Base-by-base conservation (phyloP, 2,888 invertebrate species). In the Ganaspis brasiliensis region DNA sequence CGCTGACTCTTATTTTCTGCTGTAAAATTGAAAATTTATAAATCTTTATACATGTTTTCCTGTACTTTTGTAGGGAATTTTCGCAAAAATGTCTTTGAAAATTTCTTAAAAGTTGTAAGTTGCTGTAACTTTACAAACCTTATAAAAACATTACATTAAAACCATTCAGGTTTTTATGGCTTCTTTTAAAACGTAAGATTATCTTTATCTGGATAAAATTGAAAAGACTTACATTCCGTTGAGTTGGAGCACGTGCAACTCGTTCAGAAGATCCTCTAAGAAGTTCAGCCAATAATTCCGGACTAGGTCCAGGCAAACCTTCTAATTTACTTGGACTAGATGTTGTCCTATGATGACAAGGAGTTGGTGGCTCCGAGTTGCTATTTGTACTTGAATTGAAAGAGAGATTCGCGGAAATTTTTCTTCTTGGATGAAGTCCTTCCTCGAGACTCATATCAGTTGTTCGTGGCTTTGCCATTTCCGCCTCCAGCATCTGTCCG, bases 261-360 rank as follows among this genome's bases (percentile, higher is more conserved):
- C 96, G 95, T 90, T 97, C 97, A 55, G 96, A 96, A 86, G 96
- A 96, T 74, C 96, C 96, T 82, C 95, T 94, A 63, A 97, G 93
- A 79, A 97, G 92, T 89, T 96, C 96, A 59, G 96, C 96, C 78
- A 97, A 92, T 78, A 96, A 92, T 88, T 96, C 96, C 16, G 93
- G 94, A 78, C 94, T 94, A 12, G 94, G 93, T 80, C 93, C 93
- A 14, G 92, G 90, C 45, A 93, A 92, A 67, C 95, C 95, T 87
- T 95, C 95, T 82, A 96, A 92, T 90, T 96, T 96, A 19, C 95
- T 96, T 40, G 96, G 96, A 83, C 96, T 96, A 9, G 96, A 96
- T 16, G 96, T 96, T 6, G 96, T 96, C 83, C 96, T 92, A 83
- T 96, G 96, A 91, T 96, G 96, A 84, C 92, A 93, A n/a, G 94